Evolutionary conservation across 2,888 invertebrate genomes (phyloP), one percentile per base, ranked within the genome.

Genomic region (Melipona beecheii): DNA sequence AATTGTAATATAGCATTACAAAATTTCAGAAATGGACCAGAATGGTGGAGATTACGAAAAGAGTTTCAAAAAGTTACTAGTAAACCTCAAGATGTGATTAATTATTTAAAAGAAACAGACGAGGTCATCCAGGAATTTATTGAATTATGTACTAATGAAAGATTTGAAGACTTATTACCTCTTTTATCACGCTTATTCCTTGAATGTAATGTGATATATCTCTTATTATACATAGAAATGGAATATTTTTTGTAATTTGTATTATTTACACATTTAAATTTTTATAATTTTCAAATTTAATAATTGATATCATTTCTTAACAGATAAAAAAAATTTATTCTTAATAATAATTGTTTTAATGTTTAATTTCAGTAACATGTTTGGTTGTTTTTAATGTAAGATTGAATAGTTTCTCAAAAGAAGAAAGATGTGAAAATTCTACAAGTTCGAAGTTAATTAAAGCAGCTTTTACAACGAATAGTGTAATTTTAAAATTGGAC

Each of bases 1-100:
- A 21, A 24, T 24, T 62, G 13, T 21, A 6, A 60, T 15, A 11
- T 27, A 60, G 0, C 78, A 52, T 27, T 58, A 19, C 27, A 43
- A 27, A 70, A 85, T 94, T 95, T 78, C 89, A 98, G 98, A 62
- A 98, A 98, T 94, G 98, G 98, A 0, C 93, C 95, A 3, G 97
- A 97, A 77, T 98, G 98, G 98, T 97, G 97, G 96, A 95, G 96
- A 84, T 94, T 98, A 2, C 95, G 98, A 27, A 97, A 96, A 88
- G 96, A 96, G 80, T 97, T 98, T 89, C 98, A 98, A 94, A 97
- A 97, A 92, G 97, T 97, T 69, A 94, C 98, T 31, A 97, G 97
- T 85, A 96, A 97, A 83, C 97, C 97, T 0, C 95, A 96, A 87
- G 96, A 96, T 91, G 97, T 97, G 0, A 95, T 96, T 83, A 95